These are phyloP conservation scores for Cataglyphis hispanica DNA, from an alignment of 1,140 invertebrate species.

Conservation along the genomic window DNA sequence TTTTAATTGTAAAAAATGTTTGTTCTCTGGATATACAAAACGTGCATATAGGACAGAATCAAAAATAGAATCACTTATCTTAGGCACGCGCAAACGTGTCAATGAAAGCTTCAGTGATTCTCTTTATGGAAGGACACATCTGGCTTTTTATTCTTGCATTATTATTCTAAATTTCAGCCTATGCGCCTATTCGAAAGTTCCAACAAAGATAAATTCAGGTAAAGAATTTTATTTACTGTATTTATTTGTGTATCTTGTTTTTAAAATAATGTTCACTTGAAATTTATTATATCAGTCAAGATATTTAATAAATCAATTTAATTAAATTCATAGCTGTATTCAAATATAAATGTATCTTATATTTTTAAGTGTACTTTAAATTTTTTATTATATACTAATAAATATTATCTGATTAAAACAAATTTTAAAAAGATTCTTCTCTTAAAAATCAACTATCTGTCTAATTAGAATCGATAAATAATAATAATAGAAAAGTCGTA, in stretches of 20 bases:
- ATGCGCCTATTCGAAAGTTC: background rate
- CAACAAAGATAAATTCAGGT: background rate
- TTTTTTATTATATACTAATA: background rate
- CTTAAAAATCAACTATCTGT: background rate
- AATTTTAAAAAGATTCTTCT: background rate
- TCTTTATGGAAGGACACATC: slow-evolving; percentile 1
- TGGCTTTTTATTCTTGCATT: slow-evolving; percentile 14
- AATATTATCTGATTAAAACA: background rate
- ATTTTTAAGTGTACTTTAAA: background rate
- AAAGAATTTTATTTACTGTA: background rate
- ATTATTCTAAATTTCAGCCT: background rate
- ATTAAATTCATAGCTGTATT: background rate
- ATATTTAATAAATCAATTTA: background rate
- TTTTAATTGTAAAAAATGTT: background rate
- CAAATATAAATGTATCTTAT: background rate
- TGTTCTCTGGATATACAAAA: slow-evolving; percentile 6
- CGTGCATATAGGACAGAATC: background rate
- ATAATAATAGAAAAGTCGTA: background rate
- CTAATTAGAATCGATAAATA: slow-evolving; percentile 39
- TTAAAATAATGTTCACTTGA: background rate
- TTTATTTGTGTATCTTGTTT: background rate
- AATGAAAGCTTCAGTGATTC: slow-evolving; percentile 40
- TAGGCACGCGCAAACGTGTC: background rate
- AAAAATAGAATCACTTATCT: slow-evolving; percentile 50
- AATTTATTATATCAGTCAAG: background rate